phyloP scores from a whole-genome alignment of 2,797 vertebrate genomes.

The Hoplostethus atlanticus region DNA sequence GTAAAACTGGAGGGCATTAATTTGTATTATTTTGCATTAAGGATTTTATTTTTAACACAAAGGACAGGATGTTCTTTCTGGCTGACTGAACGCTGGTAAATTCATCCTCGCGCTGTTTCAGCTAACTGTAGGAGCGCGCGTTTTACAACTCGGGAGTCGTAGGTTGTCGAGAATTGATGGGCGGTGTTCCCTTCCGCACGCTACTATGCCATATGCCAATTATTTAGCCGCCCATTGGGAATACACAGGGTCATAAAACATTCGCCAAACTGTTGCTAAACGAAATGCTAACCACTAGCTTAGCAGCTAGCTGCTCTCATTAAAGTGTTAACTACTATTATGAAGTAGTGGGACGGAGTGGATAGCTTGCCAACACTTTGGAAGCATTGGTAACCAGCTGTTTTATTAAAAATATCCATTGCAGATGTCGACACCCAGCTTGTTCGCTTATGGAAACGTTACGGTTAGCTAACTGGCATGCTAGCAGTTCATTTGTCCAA shows the following conservation, averaged over 20 bases:
- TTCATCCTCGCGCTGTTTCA: slow-evolving; percentile 6
- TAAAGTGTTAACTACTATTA: not conserved
- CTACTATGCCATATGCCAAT: not conserved
- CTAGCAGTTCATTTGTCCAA: not conserved
- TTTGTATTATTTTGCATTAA: too few species aligned
- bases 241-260: not conserved
- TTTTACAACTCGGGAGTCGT: not conserved
- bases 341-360: not conserved
- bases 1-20: too few species aligned
- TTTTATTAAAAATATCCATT: not conserved
- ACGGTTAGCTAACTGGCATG: not conserved
- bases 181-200: not conserved
- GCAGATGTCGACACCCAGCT: not conserved
- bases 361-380: not conserved
- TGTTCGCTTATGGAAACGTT: not conserved
- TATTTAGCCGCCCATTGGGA: not conserved
- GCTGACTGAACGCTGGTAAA: not conserved
- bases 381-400: not conserved
- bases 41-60: slow-evolving; percentile 3
- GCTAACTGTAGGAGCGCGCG: not conserved
- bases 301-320: not conserved
- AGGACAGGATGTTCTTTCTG: slow-evolving; percentile 25
- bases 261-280: fast-evolving
- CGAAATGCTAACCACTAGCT: not conserved
- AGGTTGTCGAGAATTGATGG: not conserved